Conservation (phyloP, 53 echinoderm and acorn worm species). For the Arbacia lixula region DNA sequence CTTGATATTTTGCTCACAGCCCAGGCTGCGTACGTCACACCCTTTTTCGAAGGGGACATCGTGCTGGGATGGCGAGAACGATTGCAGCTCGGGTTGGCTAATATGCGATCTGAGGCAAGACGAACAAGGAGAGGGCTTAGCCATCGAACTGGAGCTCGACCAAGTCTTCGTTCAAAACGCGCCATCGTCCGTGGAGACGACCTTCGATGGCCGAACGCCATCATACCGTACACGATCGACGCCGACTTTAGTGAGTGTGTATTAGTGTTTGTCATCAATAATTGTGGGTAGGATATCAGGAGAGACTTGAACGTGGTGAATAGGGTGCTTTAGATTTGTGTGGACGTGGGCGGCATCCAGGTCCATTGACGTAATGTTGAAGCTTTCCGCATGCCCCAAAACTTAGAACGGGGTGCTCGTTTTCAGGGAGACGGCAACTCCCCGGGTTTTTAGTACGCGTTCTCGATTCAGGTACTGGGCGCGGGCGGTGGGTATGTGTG, state of each 20-base stretch:
- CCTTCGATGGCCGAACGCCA: conserved; percentile 73
- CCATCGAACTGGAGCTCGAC: conserved; percentile 7
- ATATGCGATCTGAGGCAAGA: conserved; percentile 14
- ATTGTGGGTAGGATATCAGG: too few relatives aligned
- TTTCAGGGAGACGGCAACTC: too few relatives aligned
- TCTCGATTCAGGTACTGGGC: too few relatives aligned
- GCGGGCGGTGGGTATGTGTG: too few relatives aligned
- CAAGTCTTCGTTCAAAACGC: conserved; percentile 47
- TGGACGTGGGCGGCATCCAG: background rate
- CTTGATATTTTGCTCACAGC: background rate
- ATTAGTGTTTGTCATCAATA: too few relatives aligned
- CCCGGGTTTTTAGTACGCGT: too few relatives aligned
- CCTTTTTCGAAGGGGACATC: conserved; percentile 97
- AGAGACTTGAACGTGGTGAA: background rate
- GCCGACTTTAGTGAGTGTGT: conserved; percentile 78
- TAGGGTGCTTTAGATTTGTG: background rate
- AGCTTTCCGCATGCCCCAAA: too few relatives aligned
- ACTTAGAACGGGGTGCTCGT: too few relatives aligned
- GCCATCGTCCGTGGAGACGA: conserved; percentile 65
- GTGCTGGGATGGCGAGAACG: conserved; percentile 62
- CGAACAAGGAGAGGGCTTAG: background rate
- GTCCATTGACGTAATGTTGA: too few relatives aligned
- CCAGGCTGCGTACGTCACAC: conserved; percentile 67
- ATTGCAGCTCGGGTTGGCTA: conserved; percentile 38
- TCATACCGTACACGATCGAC: conserved; percentile 78